Base-by-base conservation (phyloP, 2,113 vertebrate species). In the Dasypus novemcinctus region DNA sequence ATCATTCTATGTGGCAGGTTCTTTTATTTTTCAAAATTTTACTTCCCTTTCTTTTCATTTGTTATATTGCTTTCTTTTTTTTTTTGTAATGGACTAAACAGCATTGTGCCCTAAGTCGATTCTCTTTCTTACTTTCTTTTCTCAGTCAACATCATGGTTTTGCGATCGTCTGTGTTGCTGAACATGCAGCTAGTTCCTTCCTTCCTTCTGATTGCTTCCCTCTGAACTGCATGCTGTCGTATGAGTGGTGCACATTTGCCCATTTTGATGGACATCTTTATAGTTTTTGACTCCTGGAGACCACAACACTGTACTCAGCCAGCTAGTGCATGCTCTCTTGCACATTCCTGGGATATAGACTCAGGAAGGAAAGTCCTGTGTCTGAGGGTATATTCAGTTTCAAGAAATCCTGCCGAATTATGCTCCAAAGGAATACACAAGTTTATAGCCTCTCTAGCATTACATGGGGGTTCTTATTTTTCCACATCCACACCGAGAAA, bases 151-250 rank as follows among this genome's bases (percentile, higher is more conserved):
- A n/a, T 17, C 14, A 10, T 0, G 31, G 54, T 54, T 79, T 72
- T 36, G 54, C 31, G 27, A 25, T 52, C 2, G 27, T 38, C 11
- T 54, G 0, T 33, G 31, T 59, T 64, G 54, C 54, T 21, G 0
- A n/a, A 3, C 0, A 21, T 9, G 4, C 18, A 49, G 23, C 33
- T 63, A 5, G 17, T 4, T 63, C 31, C 75, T 79, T 49, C 13
- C 59, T 87, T 9, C 59, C 13, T 1, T 15, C 23, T 4, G 57
- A 59, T 59, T 64, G 14, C 20, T 91, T 83, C 13, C 18, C 43
- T 71, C 71, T 54, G 5, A 5, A 14, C 21, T 13, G 10, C 0
- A 10, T 49, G 13, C 13, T 13, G 0, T 0, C 41, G 4, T 29
- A 7, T 1, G 31, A 14, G 6, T 29, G 31, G 14, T 2, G 36